phyloP scores from a whole-genome alignment of 2,797 vertebrate species.

The Gadopsis bispinosus region DNA sequence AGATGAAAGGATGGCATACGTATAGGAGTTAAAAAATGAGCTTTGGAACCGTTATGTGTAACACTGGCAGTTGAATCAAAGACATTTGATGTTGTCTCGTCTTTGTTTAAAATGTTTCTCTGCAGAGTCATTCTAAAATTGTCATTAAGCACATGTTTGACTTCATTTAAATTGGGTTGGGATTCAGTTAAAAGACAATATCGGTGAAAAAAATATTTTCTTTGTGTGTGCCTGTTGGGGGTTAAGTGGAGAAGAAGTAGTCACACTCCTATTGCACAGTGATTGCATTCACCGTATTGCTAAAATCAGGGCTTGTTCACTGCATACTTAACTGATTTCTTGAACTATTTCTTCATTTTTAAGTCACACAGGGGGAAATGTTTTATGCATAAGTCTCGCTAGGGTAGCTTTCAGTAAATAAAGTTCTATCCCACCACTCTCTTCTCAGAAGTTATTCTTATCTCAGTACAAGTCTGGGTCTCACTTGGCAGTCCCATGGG shows the following conservation, averaged over 20 bases:
- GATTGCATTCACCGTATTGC: conserved; percentile 6
- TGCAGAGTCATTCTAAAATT: background rate
- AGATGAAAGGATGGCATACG: conserved; percentile 25
- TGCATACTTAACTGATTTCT: conserved; percentile 23
- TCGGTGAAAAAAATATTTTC: background rate
- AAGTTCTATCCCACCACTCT: conserved; percentile 28
- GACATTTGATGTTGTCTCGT: background rate
- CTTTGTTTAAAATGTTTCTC: background rate
- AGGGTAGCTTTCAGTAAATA: conserved; percentile 38
- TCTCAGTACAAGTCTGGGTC: conserved; percentile 50
- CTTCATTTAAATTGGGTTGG: background rate
- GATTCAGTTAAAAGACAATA: background rate
- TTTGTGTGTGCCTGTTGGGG: background rate
- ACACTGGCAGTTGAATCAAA: background rate
- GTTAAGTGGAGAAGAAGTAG: background rate
- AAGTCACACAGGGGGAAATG: conserved; percentile 6
- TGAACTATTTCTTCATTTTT: conserved; percentile 22
- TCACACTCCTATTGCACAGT: conserved; percentile 8
- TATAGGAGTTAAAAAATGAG: conserved; percentile 11
- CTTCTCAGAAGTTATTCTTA: conserved; percentile 56
- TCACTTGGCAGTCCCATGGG: conserved; percentile 33
- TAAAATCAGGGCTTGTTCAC: conserved; percentile 2
- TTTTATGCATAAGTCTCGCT: conserved; percentile 33
- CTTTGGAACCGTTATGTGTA: background rate
- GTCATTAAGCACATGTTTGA: background rate